phyloP scores from a whole-genome alignment of 2,113 vertebrate genomes.

The Struthidea cinerea region DNA sequence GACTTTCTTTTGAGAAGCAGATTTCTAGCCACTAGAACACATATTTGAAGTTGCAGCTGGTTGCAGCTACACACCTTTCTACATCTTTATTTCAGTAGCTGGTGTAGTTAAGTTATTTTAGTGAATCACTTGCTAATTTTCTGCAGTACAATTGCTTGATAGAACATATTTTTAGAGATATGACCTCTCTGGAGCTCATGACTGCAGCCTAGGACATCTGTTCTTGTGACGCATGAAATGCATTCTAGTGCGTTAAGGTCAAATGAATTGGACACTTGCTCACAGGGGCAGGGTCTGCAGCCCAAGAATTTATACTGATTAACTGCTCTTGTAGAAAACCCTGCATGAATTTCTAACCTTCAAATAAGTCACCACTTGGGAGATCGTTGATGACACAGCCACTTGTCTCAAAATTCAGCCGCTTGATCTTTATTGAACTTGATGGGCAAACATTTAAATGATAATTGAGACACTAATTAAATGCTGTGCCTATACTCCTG shows the following conservation, averaged over 20 bases:
- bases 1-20: neutral
- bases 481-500: slow-evolving; percentile 3
- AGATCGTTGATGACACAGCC: slow-evolving; percentile 40
- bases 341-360: slow-evolving; percentile 63
- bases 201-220: slow-evolving; percentile 33
- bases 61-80: neutral
- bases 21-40: neutral
- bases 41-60: neutral
- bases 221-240: slow-evolving; percentile 35
- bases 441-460: slow-evolving; percentile 68
- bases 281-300: neutral
- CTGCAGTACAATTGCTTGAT: neutral
- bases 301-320: slow-evolving; percentile 58
- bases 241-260: slow-evolving; percentile 48
- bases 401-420: slow-evolving; percentile 64
- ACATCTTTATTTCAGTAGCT: neutral
- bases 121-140: slow-evolving; percentile 15
- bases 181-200: slow-evolving; percentile 38
- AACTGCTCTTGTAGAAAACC: slow-evolving; percentile 33
- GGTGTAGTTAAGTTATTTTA: neutral
- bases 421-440: slow-evolving; percentile 65
- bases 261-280: slow-evolving; percentile 51
- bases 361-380: slow-evolving; percentile 50
- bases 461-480: slow-evolving; percentile 69
- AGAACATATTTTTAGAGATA: neutral